Conservation (phyloP, 2,888 invertebrate species). For the Ceratothoa steindachneri region DNA sequence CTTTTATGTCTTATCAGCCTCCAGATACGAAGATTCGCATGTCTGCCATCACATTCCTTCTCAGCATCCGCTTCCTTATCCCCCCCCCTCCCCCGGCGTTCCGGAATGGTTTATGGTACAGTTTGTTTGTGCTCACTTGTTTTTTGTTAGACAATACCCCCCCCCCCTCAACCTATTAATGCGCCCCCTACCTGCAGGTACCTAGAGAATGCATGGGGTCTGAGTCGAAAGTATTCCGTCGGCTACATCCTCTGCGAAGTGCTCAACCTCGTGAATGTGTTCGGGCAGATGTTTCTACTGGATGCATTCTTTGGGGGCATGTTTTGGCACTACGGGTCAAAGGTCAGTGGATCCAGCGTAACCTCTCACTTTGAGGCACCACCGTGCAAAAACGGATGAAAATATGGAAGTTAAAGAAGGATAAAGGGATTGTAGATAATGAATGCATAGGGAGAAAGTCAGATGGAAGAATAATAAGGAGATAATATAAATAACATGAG, state of each 20-base stretch:
- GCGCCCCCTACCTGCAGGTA: no score
- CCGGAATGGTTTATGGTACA: no score
- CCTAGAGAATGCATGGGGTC: constrained; percentile 28
- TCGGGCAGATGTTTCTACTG: constrained; percentile 36
- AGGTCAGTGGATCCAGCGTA: constrained; percentile 17
- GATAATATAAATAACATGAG: no score
- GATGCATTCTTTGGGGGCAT: constrained; percentile 38
- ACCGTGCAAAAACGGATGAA: not conserved
- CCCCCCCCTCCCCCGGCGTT: no score
- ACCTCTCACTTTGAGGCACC: not conserved
- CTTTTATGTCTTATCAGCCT: no score
- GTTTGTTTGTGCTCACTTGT: no score
- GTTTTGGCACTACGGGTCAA: constrained; percentile 40
- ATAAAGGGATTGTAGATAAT: not conserved
- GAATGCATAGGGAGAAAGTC: not conserved
- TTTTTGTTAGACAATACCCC: no score
- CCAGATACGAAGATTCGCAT: no score
- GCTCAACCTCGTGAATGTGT: constrained; percentile 34
- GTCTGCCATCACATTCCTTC: no score
- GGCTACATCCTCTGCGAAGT: constrained; percentile 31
- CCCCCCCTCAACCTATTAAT: no score
- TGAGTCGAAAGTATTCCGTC: constrained; percentile 32
- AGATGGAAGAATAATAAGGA: no score
- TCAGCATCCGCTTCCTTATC: no score
- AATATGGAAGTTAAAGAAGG: not conserved